These are phyloP conservation scores for Micromussa lordhowensis DNA, from an alignment of 92 coral and sea anemone species.

Conservation along the genomic window DNA sequence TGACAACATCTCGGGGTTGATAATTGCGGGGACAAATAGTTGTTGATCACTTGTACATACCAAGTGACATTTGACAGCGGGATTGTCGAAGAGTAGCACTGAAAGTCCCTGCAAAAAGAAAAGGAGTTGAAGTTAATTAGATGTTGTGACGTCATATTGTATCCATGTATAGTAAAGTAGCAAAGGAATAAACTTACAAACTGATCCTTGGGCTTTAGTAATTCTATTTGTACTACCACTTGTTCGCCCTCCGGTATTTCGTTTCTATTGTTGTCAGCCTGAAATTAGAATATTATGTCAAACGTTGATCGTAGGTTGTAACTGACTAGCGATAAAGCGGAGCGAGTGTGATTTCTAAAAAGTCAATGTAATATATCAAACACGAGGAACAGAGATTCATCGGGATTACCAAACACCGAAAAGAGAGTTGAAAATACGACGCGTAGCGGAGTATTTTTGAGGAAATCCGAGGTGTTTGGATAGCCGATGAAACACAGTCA, in stretches of 20 bases:
- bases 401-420: too few species aligned
- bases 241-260: slow-evolving; percentile 55
- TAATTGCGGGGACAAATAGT: neutral
- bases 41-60: slow-evolving; percentile 32
- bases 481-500: too few species aligned
- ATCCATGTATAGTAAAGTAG: too few species aligned
- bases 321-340: neutral
- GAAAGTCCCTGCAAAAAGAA: slow-evolving; percentile 71
- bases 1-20: neutral
- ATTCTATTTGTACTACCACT: slow-evolving; percentile 78
- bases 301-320: neutral
- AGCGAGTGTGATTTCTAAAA: neutral
- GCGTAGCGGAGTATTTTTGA: too few species aligned
- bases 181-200: slow-evolving; percentile 61
- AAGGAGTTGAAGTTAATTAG: neutral
- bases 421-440: too few species aligned
- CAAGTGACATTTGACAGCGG: slow-evolving; percentile 85
- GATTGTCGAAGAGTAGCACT: slow-evolving; percentile 67
- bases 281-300: neutral
- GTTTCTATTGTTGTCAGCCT: neutral
- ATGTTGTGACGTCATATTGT: too few species aligned
- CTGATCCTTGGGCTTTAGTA: slow-evolving; percentile 88
- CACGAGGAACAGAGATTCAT: too few species aligned
- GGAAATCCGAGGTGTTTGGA: too few species aligned
- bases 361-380: too few species aligned